Evolutionary conservation across 2,113 vertebrate genomes (phyloP).

Genomic region (Coregonus clupeaformis): DNA sequence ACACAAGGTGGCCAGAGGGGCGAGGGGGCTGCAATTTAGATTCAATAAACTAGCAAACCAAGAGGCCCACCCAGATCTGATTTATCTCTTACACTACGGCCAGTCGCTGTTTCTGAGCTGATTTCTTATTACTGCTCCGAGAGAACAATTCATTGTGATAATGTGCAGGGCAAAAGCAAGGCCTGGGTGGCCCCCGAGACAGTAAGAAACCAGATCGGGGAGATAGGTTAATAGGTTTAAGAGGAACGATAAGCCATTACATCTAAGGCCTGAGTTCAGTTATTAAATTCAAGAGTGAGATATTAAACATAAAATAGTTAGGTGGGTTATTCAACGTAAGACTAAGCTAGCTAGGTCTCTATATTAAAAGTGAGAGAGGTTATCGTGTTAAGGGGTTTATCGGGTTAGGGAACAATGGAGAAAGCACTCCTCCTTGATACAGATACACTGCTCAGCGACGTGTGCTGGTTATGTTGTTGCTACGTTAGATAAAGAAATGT

Average conservation of each 20-base stretch:
- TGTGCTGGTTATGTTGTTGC: neutral
- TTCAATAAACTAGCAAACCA: slow-evolving; percentile 86
- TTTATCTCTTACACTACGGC: slow-evolving; percentile 89
- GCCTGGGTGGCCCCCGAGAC: slow-evolving; percentile 59
- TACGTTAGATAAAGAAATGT: neutral
- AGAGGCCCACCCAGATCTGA: slow-evolving; percentile 80
- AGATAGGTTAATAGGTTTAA: slow-evolving; percentile 73
- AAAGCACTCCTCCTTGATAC: too few relatives aligned
- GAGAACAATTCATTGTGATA: slow-evolving; percentile 82
- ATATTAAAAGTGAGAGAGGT: too few relatives aligned
- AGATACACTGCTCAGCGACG: too few relatives aligned
- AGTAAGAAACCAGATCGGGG: slow-evolving; percentile 65
- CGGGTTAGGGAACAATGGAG: too few relatives aligned
- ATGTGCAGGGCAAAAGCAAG: slow-evolving; percentile 36
- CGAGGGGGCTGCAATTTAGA: slow-evolving; percentile 88
- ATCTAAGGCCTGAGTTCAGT: slow-evolving; percentile 61
- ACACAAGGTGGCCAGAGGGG: slow-evolving; percentile 82
- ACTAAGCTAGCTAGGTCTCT: too few relatives aligned
- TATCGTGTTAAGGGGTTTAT: too few relatives aligned
- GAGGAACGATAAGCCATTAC: slow-evolving; percentile 69
- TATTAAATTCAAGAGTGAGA: slow-evolving; percentile 25
- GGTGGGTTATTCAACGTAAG: too few relatives aligned
- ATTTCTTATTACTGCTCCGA: too few relatives aligned
- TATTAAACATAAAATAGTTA: too few relatives aligned
- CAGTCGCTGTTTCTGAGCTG: slow-evolving; percentile 59